Evolutionary conservation across 2,888 invertebrate genomes (phyloP), one percentile per base, ranked within the genome.

Genomic region (Amiota minor): DNA sequence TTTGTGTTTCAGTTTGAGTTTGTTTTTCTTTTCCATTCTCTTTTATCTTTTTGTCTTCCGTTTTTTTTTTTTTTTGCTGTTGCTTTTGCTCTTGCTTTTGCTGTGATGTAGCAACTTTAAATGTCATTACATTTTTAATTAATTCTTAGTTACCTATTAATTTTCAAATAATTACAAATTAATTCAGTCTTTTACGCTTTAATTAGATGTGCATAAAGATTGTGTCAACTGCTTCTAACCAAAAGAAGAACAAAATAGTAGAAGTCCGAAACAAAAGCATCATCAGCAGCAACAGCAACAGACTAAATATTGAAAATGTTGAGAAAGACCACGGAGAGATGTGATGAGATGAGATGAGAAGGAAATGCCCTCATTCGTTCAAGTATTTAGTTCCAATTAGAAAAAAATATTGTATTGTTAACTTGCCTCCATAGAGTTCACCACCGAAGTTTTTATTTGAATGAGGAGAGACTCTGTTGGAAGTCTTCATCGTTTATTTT

Each of bases 101-200:
- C 55, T 69, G 50, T 69, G 55, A 18, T 67, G 49, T 67, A 23
- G 67, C 35, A 16, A 46, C 45, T 62, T 69, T 53, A 53, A 71
- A 71, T 50, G 53, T 18, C 35, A 23, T 65, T 49, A 47, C 69
- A 62, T 45, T 67, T 56, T 71, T 56, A 71, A 71, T 73, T 70
- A 62, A 73, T 73, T 65, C 35, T 70, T 49, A 67, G 56, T 65
- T 73, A 49, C 59, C 59, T 70, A 71, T 71, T 65, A 73, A 71
- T 73, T 73, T 71, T 67, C 55, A 67, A 73, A 73, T 73, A 73
- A 73, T 73, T 73, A 73, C 73, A 73, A 73, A 73, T 73, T 73
- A 73, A 73, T 73, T 73, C 73, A 71, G 73, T 67, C 64, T 73
- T 71, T 56, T 59, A 73, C 71, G 73, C 65, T 73, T 73, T 71